These are phyloP conservation scores for Rhogogaster chlorosoma DNA, from an alignment of 2,888 invertebrate genomes.

Conservation along the genomic window DNA sequence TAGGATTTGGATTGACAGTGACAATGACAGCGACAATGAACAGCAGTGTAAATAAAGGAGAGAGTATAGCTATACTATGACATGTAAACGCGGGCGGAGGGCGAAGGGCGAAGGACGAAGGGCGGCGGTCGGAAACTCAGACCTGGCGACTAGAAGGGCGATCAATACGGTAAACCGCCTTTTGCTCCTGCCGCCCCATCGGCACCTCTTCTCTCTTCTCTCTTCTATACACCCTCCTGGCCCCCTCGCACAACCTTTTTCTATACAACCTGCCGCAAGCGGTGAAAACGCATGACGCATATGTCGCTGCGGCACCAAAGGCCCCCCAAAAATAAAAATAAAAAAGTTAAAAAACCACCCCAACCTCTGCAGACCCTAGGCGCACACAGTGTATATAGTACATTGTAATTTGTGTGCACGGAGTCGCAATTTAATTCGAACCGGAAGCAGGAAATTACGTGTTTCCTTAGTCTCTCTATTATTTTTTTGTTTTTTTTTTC, in stretches of 20 bases:
- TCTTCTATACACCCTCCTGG: not conserved
- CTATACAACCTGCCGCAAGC: conserved; percentile 25
- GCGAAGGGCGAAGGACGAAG: conserved; percentile 22
- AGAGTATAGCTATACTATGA: not conserved
- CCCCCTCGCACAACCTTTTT: not conserved
- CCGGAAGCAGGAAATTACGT: not conserved
- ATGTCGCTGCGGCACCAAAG: not conserved
- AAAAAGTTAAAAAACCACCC: not conserved
- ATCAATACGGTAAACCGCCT: conserved; percentile 49
- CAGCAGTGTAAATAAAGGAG: not conserved
- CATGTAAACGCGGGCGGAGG: not conserved
- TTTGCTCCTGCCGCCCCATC: conserved; percentile 39
- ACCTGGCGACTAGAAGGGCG: conserved; percentile 38
- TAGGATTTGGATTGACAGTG: not conserved
- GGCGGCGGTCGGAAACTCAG: conserved; percentile 42
- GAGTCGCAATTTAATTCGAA: not conserved
- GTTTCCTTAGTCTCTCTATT: not conserved
- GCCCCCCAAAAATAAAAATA: no score
- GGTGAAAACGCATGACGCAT: not conserved
- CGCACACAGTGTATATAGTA: not conserved
- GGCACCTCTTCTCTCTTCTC: not conserved
- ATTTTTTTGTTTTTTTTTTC: not conserved
- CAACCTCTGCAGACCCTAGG: not conserved
- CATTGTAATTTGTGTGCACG: not conserved
- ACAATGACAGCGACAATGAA: not conserved